Base-by-base conservation (phyloP, 2,797 vertebrate genomes). In the Bucorvus abyssinicus region DNA sequence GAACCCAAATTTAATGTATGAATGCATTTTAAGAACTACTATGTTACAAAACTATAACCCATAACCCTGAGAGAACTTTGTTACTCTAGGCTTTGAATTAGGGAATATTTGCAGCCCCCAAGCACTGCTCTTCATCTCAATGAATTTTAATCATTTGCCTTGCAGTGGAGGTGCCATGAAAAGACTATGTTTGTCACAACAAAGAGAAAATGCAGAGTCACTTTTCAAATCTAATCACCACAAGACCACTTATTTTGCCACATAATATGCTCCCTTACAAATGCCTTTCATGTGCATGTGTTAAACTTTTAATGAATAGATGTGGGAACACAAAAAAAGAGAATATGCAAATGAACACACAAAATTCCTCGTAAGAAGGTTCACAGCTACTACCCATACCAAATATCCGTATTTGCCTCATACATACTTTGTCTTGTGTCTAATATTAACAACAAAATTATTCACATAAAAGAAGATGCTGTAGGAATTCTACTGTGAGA, bases 11-110 rank as follows among this genome's bases (percentile, higher is more conserved):
- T 82, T 94, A 95, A 97, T 86, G 83, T 93, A 95, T 47, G 81
- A 97, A 96, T 61, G 94, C 92, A 91, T 82, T 96, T 68, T 94
- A 95, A 96, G 68, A 96, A 96, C 89, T 75, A 94, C 84, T 94
- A 70, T 81, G 73, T 83, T 95, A 92, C 70, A 95, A 93, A 65
- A 74, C 49, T 53, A 14, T 92, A 96, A 94, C 70, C 79, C 80
- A 27, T 87, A 96, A 93, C 61, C 84, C 68, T 88, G 77, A 89
- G 52, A 75, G 69, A 94, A 93, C 80, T 68, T 57, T 82, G 16
- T 84, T 94, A 76, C 84, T 91, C 91, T 29, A 94, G 69, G 67
- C 55, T 74, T 42, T 45, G 87, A 95, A 87, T 87, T 57, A 81
- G 34, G 29, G 73, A 93, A 83, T 88, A 82, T 96, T 95, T 93